Evolutionary conservation across 2,113 vertebrate species (phyloP).

Genomic region (Dolichallabes microphthalmus): DNA sequence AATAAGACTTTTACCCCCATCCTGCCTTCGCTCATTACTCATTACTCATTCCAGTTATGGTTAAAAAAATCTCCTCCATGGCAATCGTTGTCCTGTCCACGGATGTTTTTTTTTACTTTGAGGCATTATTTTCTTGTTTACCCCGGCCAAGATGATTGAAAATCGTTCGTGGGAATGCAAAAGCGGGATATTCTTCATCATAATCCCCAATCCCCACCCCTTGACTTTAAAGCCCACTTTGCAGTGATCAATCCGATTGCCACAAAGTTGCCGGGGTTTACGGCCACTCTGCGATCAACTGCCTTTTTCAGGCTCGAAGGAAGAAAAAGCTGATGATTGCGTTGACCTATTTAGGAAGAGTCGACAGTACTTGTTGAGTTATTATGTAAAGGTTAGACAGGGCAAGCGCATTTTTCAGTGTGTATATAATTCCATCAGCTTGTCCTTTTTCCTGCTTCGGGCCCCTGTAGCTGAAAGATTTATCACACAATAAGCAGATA

Average conservation of each 20-base stretch:
- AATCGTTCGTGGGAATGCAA: constrained; percentile 49
- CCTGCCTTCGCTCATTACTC: constrained; percentile 43
- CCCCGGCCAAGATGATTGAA: constrained; percentile 43
- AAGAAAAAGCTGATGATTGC: constrained; percentile 70
- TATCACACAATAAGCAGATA: constrained; percentile 43
- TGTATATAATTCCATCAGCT: constrained; percentile 54
- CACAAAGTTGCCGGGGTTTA: constrained; percentile 68
- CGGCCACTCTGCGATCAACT: constrained; percentile 66
- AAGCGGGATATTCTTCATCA: constrained; percentile 59
- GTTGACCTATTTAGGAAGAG: constrained; percentile 73
- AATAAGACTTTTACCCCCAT: constrained; percentile 52
- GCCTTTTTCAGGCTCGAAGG: constrained; percentile 54
- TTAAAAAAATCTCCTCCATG: constrained; percentile 42
- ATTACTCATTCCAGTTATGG: constrained; percentile 41
- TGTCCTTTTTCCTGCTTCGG: constrained; percentile 49
- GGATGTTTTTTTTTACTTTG: constrained; percentile 58
- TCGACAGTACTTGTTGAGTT: constrained; percentile 68
- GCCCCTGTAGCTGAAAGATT: constrained; percentile 43
- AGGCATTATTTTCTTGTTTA: constrained; percentile 63
- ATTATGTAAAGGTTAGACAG: constrained; percentile 67
- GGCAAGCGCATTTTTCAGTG: constrained; percentile 67
- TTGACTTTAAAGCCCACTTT: constrained; percentile 61
- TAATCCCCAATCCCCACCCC: constrained; percentile 48
- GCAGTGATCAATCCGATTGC: constrained; percentile 71
- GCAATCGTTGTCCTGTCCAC: constrained; percentile 49